Conservation (phyloP, 2,797 vertebrate species). For the Clarias laeviceps region DNA sequence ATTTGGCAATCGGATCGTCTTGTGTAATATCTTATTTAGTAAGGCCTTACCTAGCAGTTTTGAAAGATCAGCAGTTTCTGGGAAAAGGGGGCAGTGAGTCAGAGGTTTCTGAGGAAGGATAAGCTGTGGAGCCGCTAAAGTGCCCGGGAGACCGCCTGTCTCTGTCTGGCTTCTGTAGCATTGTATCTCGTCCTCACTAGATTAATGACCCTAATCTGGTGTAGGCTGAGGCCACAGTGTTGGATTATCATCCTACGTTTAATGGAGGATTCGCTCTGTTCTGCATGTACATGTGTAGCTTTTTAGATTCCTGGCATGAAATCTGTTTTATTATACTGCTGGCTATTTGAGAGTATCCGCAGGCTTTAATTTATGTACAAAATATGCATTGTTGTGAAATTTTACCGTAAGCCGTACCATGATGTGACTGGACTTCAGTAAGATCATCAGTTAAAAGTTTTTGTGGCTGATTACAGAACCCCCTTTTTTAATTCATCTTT, state of each 20-base stretch:
- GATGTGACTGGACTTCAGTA: background rate
- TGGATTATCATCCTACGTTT: conserved; percentile 54
- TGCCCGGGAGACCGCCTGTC: conserved; percentile 5
- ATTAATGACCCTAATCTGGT: conserved; percentile 64
- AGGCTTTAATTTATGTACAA: conserved; percentile 13
- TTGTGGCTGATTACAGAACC: background rate
- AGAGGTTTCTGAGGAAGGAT: conserved; percentile 15
- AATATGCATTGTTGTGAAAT: conserved; percentile 3
- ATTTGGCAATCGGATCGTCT: conserved; percentile 16
- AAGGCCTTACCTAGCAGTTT: conserved; percentile 28
- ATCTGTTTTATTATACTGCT: conserved; percentile 55
- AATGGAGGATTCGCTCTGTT: conserved; percentile 46
- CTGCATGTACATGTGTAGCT: conserved; percentile 44
- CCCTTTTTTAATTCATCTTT: background rate
- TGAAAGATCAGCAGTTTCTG: conserved; percentile 37
- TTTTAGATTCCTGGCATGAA: conserved; percentile 51
- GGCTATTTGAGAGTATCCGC: conserved; percentile 15
- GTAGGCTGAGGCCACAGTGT: conserved; percentile 46
- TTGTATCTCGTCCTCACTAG: conserved; percentile 55
- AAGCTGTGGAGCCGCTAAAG: background rate
- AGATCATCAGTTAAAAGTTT: background rate
- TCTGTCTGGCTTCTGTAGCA: conserved; percentile 43
- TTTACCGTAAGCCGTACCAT: no score
- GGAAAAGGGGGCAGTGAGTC: conserved; percentile 32
- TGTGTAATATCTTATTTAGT: conserved; percentile 36